Evolutionary conservation across 1,140 invertebrate genomes (phyloP).

Genomic region (Achroia grisella): DNA sequence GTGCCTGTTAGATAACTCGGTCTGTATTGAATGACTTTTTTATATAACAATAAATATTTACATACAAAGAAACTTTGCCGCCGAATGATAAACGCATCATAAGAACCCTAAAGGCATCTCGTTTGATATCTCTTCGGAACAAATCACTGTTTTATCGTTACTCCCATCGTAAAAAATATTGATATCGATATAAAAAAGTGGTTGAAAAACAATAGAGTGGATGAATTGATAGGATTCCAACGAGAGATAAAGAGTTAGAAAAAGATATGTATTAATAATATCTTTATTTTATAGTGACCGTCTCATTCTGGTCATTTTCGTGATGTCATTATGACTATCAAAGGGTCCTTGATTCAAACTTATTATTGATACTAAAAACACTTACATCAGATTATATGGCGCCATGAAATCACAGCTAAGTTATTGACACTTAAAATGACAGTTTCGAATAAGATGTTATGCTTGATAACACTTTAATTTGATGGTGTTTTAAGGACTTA

Average conservation of each 20-base stretch:
- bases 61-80: conserved; percentile 60
- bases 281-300: conserved; percentile 46
- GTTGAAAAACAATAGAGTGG: conserved; percentile 68
- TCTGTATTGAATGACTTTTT: conserved; percentile 19
- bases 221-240: conserved; percentile 66
- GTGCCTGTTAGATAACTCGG: conserved; percentile 10
- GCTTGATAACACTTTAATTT: too few relatives aligned
- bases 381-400: not conserved
- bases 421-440: conserved; percentile 2
- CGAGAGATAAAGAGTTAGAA: conserved; percentile 60
- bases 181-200: conserved; percentile 68
- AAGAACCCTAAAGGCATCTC: conserved; percentile 54
- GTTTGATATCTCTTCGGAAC: conserved; percentile 59
- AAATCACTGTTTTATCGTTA: conserved; percentile 69
- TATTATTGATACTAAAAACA: not conserved
- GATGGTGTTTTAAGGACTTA: too few relatives aligned
- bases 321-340: conserved; percentile 33
- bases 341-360: not conserved
- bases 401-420: conserved; percentile 1
- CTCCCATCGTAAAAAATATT: conserved; percentile 68
- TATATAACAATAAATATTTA: conserved; percentile 59
- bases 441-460: not conserved
- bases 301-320: conserved; percentile 41
- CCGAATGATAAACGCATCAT: conserved; percentile 61
- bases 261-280: conserved; percentile 69